Evolutionary conservation across 2,797 vertebrate species (phyloP), one percentile per base, ranked within the genome.

Genomic region (Xenentodon cancila): DNA sequence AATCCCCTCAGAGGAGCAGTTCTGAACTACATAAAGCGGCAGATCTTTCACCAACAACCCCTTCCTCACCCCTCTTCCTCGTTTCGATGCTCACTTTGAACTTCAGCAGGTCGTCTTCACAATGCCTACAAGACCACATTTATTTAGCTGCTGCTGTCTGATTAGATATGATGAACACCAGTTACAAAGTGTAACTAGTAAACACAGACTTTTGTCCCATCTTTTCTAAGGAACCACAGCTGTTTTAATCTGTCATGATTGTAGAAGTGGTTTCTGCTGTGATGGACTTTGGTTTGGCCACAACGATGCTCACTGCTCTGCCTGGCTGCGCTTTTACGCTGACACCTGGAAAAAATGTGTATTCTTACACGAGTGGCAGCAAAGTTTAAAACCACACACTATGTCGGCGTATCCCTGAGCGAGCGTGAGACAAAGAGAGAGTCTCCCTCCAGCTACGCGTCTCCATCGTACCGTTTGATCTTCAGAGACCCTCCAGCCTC

Each of bases 391-490:
- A 57, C 44, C 13, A 44, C 25, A 25, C 25, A 25, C 11, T 47
- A 15, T 1, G 9, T 65, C 18, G 40, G 42, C 45, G 21, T 27
- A 9, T 45, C 47, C 7, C 11, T 27, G 64, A 56, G 32, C 25
- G 32, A 22, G n/a, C 15, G 32, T 16, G 46, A 40, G 59, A 16
- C 56, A 12, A 53, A 22, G 32, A 3, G 15, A 42, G 19, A 1
- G 32, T 73, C 46, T 64, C 50, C 21, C 61, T 61, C 52, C 61
- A 54, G 27, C 75, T 68, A 44, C 4, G 49, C 5, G 50, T 58
- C 61, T 69, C 43, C 9, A 7, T 56, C 50, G 22, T 42, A 49
- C 51, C 2, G 63, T 71, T 69, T 81, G 50, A 76, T 70, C 77
- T 61, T 48, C 58, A 46, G 11, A 64, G 50, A 40, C 12, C 11